Base-by-base conservation (phyloP, 2,797 vertebrate species). In the Pampus argenteus region DNA sequence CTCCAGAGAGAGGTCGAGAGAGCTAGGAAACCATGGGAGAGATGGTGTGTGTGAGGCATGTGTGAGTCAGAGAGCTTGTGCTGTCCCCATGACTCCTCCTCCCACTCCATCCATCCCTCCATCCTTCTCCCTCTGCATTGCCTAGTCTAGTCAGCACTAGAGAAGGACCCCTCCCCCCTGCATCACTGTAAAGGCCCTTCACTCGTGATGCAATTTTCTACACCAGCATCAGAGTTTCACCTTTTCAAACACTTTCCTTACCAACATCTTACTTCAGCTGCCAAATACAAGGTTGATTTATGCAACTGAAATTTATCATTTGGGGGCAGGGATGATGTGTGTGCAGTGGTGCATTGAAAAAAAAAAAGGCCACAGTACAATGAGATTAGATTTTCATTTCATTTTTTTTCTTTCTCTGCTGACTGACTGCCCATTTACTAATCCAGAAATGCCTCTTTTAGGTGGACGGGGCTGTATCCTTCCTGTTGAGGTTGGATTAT, bases 191-290 rank as follows among this genome's bases (percentile, higher is more conserved):
- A 76, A 84, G 76, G 76, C 76, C 78, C 74, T 69, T 74, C 66
- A 76, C 54, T 85, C 67, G 26, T 86, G 84, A 89, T 81, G 82
- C 78, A 66, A 75, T 82, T 81, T 81, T 90, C 81, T 78, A 68
- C 58, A 71, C 26, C 67, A 78, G 71, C 79, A 85, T 81, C 83
- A 73, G 70, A 63, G 74, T 59, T 78, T 56, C 63, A n/a, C n/a
- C n/a, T 38, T 65, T 64, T 76, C 23, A 38, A 54, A 58, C 55
- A 38, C 23, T 40, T 44, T 47, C 71, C 63, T 54, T 4, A 56
- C 38, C 31, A 66, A 11, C 42, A 48, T 76, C 60, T 79, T 28
- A 6, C 49, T 52, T 31, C 2, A 0, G 29, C 65, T 11, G 40
- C 65, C n/a, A 63, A 48, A 66, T n/a, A 18, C 51, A 47, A 57